Conservation (phyloP, 2,888 invertebrate species). For the Lingula anatina region DNA sequence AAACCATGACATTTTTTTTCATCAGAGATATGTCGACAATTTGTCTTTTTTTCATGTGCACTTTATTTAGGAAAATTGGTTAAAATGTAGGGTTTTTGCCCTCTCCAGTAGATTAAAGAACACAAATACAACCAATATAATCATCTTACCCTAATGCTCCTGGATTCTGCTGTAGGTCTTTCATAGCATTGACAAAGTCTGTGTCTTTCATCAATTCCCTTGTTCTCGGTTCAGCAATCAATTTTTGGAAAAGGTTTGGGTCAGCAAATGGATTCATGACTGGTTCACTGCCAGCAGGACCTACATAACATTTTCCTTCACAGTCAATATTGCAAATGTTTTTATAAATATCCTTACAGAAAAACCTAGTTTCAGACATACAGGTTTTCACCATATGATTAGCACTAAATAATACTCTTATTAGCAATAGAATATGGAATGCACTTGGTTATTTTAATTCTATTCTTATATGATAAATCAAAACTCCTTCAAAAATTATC, state of each 20-base stretch:
- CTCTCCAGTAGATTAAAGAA: not conserved
- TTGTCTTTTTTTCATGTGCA: too few relatives aligned
- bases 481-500: not conserved
- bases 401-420: not conserved
- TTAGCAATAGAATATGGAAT: not conserved
- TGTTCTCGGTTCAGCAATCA: constrained; percentile 67
- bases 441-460: not conserved
- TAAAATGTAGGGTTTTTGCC: too few relatives aligned
- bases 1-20: too few relatives aligned
- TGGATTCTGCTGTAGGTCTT: constrained; percentile 65
- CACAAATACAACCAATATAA: not conserved
- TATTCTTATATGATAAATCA: not conserved
- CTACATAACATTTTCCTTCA: constrained; percentile 13
- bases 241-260: constrained; percentile 60
- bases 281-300: constrained; percentile 23
- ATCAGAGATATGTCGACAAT: too few relatives aligned
- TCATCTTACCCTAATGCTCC: constrained; percentile 53
- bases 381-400: not conserved
- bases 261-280: constrained; percentile 58
- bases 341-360: not conserved
- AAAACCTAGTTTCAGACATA: not conserved
- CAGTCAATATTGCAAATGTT: constrained; percentile 1
- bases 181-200: constrained; percentile 61
- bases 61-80: too few relatives aligned
- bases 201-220: constrained; percentile 70